Conservation (phyloP, 2,797 vertebrate species). For the Tenualosa thibaudeaui region DNA sequence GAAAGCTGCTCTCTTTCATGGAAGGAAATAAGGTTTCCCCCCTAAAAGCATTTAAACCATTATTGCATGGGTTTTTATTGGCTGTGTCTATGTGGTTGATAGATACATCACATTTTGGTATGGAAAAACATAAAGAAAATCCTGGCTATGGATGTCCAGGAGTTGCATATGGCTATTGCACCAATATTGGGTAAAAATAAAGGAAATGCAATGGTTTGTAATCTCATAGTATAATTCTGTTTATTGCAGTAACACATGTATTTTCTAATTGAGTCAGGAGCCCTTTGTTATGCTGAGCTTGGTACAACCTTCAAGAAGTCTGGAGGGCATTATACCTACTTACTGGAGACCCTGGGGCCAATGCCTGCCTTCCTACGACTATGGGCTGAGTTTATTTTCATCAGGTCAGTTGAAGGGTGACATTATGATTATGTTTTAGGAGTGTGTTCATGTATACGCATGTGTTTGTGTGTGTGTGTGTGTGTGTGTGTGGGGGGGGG, state of each 20-base stretch:
- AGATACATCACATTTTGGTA: not conserved
- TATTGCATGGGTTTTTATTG: not conserved
- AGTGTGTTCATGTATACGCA: not conserved
- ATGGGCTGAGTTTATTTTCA: constrained; percentile 83
- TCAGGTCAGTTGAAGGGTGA: constrained; percentile 69
- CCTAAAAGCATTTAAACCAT: not conserved
- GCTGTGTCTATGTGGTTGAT: not conserved
- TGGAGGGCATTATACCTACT: constrained; percentile 76
- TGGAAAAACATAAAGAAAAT: not conserved
- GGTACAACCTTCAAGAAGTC: constrained; percentile 81
- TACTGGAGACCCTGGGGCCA: constrained; percentile 81
- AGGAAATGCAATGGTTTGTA: not conserved
- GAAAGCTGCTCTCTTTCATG: not conserved
- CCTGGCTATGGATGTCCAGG: not conserved
- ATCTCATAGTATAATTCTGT: not conserved
- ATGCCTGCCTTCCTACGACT: constrained; percentile 84
- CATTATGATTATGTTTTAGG: not conserved
- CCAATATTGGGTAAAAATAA: not conserved
- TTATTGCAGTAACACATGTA: not conserved
- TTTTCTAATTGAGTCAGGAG: constrained; percentile 62
- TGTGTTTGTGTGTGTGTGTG: no score
- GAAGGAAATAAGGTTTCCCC: not conserved
- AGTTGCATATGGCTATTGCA: not conserved
- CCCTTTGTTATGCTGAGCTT: constrained; percentile 78
- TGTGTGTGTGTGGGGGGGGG: not conserved